Evolutionary conservation across 2,113 vertebrate genomes (phyloP), one percentile per base, ranked within the genome.

Genomic region (Catharus minimus): DNA sequence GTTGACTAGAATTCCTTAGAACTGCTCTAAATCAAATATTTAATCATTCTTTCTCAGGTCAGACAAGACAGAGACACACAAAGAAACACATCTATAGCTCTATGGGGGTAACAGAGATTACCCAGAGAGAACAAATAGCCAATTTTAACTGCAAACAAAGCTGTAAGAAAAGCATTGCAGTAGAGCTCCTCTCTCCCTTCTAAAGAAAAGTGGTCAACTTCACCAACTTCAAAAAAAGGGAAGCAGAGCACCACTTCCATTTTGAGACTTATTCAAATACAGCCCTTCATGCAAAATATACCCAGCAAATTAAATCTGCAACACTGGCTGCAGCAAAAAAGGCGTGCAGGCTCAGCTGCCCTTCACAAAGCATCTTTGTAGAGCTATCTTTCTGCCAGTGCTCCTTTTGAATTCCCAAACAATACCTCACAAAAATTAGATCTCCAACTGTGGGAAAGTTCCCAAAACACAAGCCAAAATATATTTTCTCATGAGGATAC

Each of bases 281-380:
- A 65, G 14, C 27, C 43, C 68, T 79, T 76, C 71, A 69, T 0
- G 9, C 74, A 89, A 89, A 94, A 93, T 82, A 92, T 39, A 89
- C 24, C 78, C 93, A 93, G 89, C 82, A 95, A 95, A 94, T 95
- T 93, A 94, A 94, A 95, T 92, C 93, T 89, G 91, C 87, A 76
- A 87, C 89, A 65, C 66, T 87, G 93, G 84, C 81, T 82, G 93
- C 89, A 61, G 94, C 77, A 86, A 94, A 69, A 81, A 82, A 80
- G 76, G 82, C 74, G 0, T 8, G 1, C 81, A 87, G 89, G 89
- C 94, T 94, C 71, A 68, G 94, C 91, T 58, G 82, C 94, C 89
- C 82, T 79, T 89, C 93, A 96, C 95, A 96, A 96, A 96, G 94
- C 87, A 94, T 94, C 95, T 95, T 96, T 96, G 95, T 96, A 44